phyloP scores from a whole-genome alignment of 2,797 vertebrate genomes.

The Lagodon rhomboides region DNA sequence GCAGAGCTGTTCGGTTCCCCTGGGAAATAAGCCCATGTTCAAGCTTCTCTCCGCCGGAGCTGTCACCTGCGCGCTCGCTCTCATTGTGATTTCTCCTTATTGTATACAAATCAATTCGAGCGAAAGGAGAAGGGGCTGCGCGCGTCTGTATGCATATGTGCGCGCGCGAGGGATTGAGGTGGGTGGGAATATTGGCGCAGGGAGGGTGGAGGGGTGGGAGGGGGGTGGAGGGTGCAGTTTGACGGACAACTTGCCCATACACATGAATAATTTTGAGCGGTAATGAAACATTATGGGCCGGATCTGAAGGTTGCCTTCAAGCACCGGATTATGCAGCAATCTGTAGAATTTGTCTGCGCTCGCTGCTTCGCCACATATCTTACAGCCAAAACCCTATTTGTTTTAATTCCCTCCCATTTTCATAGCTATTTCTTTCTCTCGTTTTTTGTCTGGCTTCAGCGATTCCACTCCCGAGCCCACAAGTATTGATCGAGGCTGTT shows the following conservation, averaged over 20 bases:
- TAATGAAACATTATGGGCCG: conserved; percentile 77
- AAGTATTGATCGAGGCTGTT: conserved; percentile 68
- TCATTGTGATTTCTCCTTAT: conserved; percentile 79
- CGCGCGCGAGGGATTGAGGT: neutral
- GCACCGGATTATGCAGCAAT: conserved; percentile 71
- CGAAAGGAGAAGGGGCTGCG: conserved; percentile 42
- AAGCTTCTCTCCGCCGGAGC: conserved; percentile 71
- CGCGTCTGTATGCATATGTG: conserved; percentile 15
- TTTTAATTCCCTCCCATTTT: conserved; percentile 58
- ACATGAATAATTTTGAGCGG: conserved; percentile 74
- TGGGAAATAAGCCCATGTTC: conserved; percentile 83
- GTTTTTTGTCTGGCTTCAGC: conserved; percentile 34
- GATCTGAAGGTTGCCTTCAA: conserved; percentile 59
- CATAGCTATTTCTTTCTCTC: conserved; percentile 28
- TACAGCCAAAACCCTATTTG: conserved; percentile 50
- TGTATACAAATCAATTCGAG: conserved; percentile 81
- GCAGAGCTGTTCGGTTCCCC: conserved; percentile 71
- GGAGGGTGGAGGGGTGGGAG: neutral
- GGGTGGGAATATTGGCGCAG: conserved; percentile 17
- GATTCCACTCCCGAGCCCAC: conserved; percentile 51
- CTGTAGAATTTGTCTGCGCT: conserved; percentile 59
- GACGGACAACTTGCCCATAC: conserved; percentile 73
- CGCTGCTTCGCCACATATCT: conserved; percentile 52
- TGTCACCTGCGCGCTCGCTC: conserved; percentile 69
- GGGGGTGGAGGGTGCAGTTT: conserved; percentile 51